phyloP scores from a whole-genome alignment of 2,797 vertebrate genomes.

The Columba guinea region DNA sequence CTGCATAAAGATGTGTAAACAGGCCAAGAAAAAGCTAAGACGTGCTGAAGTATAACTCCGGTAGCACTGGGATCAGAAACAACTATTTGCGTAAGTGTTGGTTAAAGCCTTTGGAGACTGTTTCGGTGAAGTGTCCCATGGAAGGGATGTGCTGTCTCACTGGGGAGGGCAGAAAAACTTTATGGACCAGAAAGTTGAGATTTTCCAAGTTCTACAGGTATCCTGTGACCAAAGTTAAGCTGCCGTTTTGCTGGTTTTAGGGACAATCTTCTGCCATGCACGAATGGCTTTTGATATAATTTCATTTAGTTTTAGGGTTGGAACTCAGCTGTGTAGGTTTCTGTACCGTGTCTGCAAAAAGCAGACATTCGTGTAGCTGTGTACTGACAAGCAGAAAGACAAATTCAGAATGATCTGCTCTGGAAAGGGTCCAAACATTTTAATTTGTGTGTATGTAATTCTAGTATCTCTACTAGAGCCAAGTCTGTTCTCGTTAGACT shows the following conservation, averaged over 20 bases:
- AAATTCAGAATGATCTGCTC: slow-evolving; percentile 14
- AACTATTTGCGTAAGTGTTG: no score
- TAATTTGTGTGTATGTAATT: slow-evolving; percentile 51
- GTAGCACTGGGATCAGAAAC: background rate
- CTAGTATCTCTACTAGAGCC: slow-evolving; percentile 24
- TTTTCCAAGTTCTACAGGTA: background rate
- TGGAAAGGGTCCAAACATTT: slow-evolving; percentile 33
- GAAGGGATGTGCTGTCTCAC: background rate
- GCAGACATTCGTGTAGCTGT: background rate
- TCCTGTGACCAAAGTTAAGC: background rate
- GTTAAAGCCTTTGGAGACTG: background rate
- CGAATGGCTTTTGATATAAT: background rate
- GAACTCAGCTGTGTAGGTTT: background rate
- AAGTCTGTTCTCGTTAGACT: slow-evolving; percentile 47
- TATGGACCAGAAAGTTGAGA: background rate
- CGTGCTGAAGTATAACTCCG: background rate
- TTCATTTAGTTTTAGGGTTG: background rate
- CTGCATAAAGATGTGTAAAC: background rate
- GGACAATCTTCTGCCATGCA: background rate
- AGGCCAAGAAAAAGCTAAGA: background rate
- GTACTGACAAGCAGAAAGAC: slow-evolving; percentile 43
- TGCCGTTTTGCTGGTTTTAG: background rate
- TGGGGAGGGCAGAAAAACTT: background rate
- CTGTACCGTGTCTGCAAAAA: background rate
- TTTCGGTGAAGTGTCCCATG: background rate